These are phyloP conservation scores for Onchidella celtica DNA, from an alignment of 2,888 invertebrate species.

Conservation along the genomic window DNA sequence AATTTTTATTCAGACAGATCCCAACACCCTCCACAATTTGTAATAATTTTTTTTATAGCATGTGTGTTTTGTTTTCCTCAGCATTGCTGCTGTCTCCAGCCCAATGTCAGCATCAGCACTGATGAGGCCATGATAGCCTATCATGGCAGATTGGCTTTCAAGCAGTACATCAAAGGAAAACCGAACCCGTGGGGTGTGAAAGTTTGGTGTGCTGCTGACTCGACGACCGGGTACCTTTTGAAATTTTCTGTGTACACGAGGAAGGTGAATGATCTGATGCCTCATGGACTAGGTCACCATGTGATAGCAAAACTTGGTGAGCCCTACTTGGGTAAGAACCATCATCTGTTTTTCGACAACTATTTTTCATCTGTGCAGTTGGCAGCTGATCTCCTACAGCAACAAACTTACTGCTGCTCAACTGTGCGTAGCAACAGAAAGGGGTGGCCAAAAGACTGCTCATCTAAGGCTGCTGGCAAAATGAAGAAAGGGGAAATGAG, in stretches of 20 bases:
- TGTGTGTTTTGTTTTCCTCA: background rate
- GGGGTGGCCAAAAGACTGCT: slow-evolving; percentile 41
- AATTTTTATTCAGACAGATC: background rate
- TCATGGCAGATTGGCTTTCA: slow-evolving; percentile 28
- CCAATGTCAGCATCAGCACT: background rate
- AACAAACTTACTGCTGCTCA: slow-evolving; percentile 41
- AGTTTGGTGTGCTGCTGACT: slow-evolving; percentile 31
- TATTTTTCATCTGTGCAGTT: slow-evolving; percentile 18
- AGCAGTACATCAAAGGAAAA: slow-evolving; percentile 33
- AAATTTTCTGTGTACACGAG: slow-evolving; percentile 34
- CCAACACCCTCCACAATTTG: background rate
- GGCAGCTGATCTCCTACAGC: slow-evolving; percentile 16
- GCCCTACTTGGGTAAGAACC: background rate
- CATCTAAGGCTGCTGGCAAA: background rate
- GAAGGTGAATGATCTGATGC: background rate
- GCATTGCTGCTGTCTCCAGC: slow-evolving; percentile 77
- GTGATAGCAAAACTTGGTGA: background rate
- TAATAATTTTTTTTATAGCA: background rate
- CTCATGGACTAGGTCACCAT: slow-evolving; percentile 34
- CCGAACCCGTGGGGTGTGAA: slow-evolving; percentile 44
- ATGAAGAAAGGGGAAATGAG: background rate
- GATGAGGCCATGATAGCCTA: slow-evolving; percentile 40
- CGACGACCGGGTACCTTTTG: slow-evolving; percentile 22
- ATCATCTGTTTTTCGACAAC: slow-evolving; percentile 28
- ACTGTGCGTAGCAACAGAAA: slow-evolving; percentile 39